These are phyloP conservation scores for Gallinago solitaria DNA, from an alignment of 2,797 vertebrate species.

Conservation along the genomic window DNA sequence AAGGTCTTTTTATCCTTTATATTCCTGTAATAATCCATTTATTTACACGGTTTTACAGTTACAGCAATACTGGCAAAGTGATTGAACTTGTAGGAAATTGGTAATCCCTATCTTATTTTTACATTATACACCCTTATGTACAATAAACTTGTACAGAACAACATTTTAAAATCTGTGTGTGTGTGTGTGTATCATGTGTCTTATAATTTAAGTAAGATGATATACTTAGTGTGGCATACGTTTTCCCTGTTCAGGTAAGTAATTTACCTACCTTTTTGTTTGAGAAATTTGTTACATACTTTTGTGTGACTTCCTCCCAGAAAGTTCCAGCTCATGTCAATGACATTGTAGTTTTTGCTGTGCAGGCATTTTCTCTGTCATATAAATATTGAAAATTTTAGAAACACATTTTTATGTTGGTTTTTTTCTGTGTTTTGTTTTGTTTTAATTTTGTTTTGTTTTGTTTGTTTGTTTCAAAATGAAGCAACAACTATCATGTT, in stretches of 20 bases:
- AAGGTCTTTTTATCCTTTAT: not conserved
- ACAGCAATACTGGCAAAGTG: not conserved
- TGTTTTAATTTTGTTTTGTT: not conserved
- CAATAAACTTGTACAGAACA: not conserved
- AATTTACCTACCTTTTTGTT: not conserved
- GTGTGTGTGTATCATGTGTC: not conserved
- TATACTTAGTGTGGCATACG: not conserved
- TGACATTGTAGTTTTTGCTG: not conserved
- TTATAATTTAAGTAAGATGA: not conserved
- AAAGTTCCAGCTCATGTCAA: not conserved
- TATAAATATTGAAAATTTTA: not conserved
- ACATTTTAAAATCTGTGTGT: not conserved
- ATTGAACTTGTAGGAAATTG: not conserved
- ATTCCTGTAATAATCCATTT: not conserved
- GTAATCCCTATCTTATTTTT: not conserved
- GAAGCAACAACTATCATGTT: not conserved
- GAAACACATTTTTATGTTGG: not conserved
- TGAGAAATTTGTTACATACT: not conserved
- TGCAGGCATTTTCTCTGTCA: not conserved
- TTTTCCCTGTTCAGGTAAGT: constrained; percentile 14
- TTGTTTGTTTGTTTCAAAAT: not conserved
- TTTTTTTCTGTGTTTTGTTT: not conserved
- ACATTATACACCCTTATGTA: not conserved
- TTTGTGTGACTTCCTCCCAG: not conserved
- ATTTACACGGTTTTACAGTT: not conserved